Evolutionary conservation across 2,888 invertebrate genomes (phyloP).

Genomic region (Thymelicus lineola): DNA sequence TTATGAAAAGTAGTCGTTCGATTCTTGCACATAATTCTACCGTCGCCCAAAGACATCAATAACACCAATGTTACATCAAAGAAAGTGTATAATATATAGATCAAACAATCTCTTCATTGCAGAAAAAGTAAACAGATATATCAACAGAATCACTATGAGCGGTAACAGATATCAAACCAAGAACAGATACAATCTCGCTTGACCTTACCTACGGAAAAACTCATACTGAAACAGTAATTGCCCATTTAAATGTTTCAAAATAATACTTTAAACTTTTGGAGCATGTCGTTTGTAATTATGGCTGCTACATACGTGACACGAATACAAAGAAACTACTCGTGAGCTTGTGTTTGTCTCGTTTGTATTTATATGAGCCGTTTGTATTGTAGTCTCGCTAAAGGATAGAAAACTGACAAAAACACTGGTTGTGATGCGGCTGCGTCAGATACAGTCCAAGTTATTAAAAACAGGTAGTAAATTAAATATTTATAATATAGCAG

Average conservation of each 20-base stretch:
- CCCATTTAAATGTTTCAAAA: slow-evolving; percentile 23
- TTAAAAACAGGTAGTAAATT: neutral
- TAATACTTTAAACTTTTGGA: slow-evolving; percentile 19
- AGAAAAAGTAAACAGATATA: too few species aligned
- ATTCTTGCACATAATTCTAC: too few species aligned
- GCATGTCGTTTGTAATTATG: slow-evolving; percentile 20
- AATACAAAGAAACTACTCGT: slow-evolving; percentile 19
- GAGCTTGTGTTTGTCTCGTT: slow-evolving; percentile 17
- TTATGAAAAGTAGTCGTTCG: too few species aligned
- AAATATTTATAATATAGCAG: too few species aligned
- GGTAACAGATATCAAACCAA: too few species aligned
- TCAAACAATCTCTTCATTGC: too few species aligned
- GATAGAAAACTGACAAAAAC: slow-evolving; percentile 16
- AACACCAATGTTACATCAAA: too few species aligned
- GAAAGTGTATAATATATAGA: too few species aligned
- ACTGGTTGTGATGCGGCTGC: slow-evolving; percentile 4
- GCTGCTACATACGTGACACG: slow-evolving; percentile 22
- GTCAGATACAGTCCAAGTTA: neutral
- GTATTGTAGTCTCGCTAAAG: slow-evolving; percentile 23
- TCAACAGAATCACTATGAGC: too few species aligned
- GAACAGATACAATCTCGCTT: too few species aligned
- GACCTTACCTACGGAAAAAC: neutral
- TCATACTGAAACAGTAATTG: neutral
- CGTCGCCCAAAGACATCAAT: too few species aligned
- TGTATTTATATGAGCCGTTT: slow-evolving; percentile 24